These are phyloP conservation scores for Ormyrus thymus DNA, from an alignment of 2,888 invertebrate genomes.

Conservation along the genomic window DNA sequence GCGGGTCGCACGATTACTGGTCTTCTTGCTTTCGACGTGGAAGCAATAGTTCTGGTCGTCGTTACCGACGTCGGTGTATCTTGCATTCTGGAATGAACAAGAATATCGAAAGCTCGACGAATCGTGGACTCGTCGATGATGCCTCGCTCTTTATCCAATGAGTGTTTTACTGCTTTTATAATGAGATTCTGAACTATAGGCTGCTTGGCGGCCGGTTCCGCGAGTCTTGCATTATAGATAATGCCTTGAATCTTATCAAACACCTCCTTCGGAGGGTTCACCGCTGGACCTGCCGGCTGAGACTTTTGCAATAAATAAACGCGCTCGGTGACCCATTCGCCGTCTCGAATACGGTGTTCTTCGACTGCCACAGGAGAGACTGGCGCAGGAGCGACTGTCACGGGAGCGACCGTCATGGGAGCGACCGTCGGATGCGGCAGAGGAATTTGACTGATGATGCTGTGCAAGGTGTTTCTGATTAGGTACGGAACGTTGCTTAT, in stretches of 20 bases:
- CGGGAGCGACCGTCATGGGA: neutral
- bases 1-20: neutral
- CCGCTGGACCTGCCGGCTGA: neutral
- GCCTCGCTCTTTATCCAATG: conserved; percentile 52
- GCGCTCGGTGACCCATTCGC: conserved; percentile 17
- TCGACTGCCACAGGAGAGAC: neutral
- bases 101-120: conserved; percentile 54
- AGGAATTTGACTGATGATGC: conserved; percentile 31
- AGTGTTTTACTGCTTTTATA: conserved; percentile 61
- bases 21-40: neutral
- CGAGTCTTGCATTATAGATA: conserved; percentile 57
- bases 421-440: conserved; percentile 4
- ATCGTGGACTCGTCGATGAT: conserved; percentile 57
- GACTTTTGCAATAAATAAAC: conserved; percentile 1
- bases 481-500: neutral
- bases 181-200: conserved; percentile 63
- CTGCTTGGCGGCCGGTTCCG: conserved; percentile 54
- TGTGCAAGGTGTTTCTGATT: conserved; percentile 34
- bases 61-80: neutral
- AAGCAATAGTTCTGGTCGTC: neutral
- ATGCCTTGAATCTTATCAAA: conserved; percentile 52
- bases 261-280: conserved; percentile 28
- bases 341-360: neutral
- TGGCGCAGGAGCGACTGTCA: neutral
- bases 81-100: conserved; percentile 13